A percentile compares a stretch with the other conserved stretches of the same genome.
phyloP scores from a whole-genome alignment of 2,888 invertebrate species.

The Drosophila robusta region DNA sequence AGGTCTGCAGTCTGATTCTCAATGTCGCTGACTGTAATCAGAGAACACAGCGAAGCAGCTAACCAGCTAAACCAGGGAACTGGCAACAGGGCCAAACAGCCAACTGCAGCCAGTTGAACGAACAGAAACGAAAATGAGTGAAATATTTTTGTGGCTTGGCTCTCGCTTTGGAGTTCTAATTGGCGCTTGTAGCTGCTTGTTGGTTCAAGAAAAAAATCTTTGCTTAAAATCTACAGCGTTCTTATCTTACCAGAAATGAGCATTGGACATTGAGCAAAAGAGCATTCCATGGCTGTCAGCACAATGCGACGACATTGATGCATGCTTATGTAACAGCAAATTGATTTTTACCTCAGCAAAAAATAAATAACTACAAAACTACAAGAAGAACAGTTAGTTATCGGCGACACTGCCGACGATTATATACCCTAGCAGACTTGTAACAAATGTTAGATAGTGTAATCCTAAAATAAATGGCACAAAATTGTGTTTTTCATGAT shows the following conservation, averaged over 20 bases:
- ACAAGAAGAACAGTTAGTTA: neutral
- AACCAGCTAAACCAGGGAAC: constrained; percentile 23
- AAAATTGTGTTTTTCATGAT: no score
- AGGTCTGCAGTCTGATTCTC: constrained; percentile 49
- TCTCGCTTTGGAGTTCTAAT: constrained; percentile 60
- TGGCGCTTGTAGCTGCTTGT: constrained; percentile 75
- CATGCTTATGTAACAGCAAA: constrained; percentile 75
- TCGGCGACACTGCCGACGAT: neutral
- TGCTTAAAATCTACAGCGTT: constrained; percentile 68
- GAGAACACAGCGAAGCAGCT: constrained; percentile 52
- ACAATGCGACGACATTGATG: constrained; percentile 65
- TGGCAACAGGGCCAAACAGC: constrained; percentile 3
- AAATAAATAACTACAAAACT: neutral
- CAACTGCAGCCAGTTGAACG: constrained; percentile 27
- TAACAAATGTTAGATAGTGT: neutral
- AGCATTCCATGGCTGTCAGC: constrained; percentile 68
- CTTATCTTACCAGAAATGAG: constrained; percentile 73
- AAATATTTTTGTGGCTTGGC: constrained; percentile 51
- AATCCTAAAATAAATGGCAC: no score
- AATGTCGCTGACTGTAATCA: constrained; percentile 70
- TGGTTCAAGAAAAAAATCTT: constrained; percentile 48
- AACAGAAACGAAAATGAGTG: constrained; percentile 53
- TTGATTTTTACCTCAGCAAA: constrained; percentile 61
- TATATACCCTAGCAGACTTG: constrained; percentile 4
- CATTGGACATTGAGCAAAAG: constrained; percentile 58